Evolutionary conservation across 2,113 vertebrate species (phyloP).

Genomic region (Trematocara macrostoma): DNA sequence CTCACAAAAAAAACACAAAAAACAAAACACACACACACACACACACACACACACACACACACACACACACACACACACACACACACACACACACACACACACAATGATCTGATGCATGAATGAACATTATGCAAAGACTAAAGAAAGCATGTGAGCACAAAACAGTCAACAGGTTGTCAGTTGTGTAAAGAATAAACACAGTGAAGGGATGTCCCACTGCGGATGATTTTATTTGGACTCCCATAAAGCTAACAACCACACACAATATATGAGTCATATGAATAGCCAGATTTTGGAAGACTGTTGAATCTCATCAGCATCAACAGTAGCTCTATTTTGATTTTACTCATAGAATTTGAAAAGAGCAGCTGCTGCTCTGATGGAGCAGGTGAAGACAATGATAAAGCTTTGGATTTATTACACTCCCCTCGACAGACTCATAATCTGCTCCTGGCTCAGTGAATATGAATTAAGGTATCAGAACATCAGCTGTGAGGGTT

Average conservation of each 20-base stretch:
- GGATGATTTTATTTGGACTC: neutral
- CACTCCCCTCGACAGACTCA: neutral
- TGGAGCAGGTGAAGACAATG: neutral
- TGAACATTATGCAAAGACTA: neutral
- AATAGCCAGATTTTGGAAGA: neutral
- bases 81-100: neutral
- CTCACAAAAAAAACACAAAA: too few relatives aligned
- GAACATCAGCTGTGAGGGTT: neutral
- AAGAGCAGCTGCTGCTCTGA: slow-evolving; percentile 19
- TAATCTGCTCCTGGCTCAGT: neutral
- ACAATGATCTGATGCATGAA: neutral
- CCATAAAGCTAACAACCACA: neutral
- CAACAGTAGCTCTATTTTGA: neutral
- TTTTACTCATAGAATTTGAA: slow-evolving; percentile 5
- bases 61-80: neutral
- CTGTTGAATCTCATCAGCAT: neutral
- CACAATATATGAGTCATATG: neutral
- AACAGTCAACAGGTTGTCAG: neutral
- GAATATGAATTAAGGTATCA: slow-evolving; percentile 17
- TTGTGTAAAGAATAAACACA: neutral
- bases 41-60: neutral
- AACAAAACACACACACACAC: neutral
- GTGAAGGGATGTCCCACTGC: slow-evolving; percentile 6
- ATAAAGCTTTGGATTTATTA: neutral
- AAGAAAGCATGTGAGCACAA: neutral